phyloP scores from a whole-genome alignment of 1,140 invertebrate genomes.

The Drosophila pruinosa region DNA sequence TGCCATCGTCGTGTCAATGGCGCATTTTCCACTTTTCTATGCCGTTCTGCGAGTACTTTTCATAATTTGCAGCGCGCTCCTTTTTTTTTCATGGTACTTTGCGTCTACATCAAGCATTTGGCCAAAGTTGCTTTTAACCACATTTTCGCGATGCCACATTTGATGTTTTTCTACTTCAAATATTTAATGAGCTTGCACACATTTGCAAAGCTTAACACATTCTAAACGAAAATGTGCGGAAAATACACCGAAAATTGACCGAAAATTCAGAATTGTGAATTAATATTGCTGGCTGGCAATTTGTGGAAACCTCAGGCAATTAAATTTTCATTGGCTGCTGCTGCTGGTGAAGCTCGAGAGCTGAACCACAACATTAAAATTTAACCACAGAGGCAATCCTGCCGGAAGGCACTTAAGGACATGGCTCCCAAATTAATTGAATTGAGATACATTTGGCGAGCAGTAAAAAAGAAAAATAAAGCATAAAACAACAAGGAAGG shows the following conservation, averaged over 20 bases:
- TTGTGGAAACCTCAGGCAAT: constrained; percentile 58
- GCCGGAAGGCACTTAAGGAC: constrained; percentile 51
- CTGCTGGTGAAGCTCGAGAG: constrained; percentile 9
- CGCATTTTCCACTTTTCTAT: constrained; percentile 41
- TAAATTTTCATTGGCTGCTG: constrained; percentile 66
- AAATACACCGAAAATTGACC: not conserved
- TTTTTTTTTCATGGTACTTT: constrained; percentile 51
- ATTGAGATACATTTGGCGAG: constrained; percentile 59
- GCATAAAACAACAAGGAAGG: not conserved
- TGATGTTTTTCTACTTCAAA: constrained; percentile 11
- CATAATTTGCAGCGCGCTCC: constrained; percentile 56
- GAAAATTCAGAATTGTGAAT: constrained; percentile 19
- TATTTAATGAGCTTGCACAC: constrained; percentile 52
- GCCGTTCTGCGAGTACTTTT: constrained; percentile 48
- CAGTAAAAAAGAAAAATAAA: constrained; percentile 10
- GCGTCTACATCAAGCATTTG: constrained; percentile 61
- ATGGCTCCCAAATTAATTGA: constrained; percentile 64
- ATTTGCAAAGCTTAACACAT: constrained; percentile 8
- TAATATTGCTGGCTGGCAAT: constrained; percentile 39
- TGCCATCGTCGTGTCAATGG: constrained; percentile 25
- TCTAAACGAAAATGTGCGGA: not conserved
- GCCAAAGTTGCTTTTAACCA: constrained; percentile 33
- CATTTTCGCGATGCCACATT: constrained; percentile 25
- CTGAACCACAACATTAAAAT: constrained; percentile 71
- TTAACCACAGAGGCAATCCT: constrained; percentile 56